A percentile compares a stretch with the other conserved stretches of the same genome.
These are phyloP conservation scores for Ptilonorhynchus violaceus DNA, from an alignment of 2,113 vertebrate genomes.

Conservation along the genomic window DNA sequence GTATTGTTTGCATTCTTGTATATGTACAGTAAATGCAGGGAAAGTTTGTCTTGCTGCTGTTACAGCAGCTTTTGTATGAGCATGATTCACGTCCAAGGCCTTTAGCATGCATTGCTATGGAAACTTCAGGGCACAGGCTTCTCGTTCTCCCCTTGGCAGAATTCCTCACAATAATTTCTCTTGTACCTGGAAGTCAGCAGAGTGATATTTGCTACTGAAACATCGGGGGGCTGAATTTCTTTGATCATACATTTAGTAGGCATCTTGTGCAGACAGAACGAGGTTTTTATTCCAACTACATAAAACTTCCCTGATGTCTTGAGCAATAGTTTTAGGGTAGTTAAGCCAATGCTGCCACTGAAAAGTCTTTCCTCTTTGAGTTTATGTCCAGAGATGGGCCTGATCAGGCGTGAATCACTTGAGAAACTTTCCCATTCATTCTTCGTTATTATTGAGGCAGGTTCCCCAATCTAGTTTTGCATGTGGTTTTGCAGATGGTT, in stretches of 20 bases:
- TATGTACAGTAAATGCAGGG: neutral
- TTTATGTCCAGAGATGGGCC: neutral
- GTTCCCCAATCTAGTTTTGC: neutral
- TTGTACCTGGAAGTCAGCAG: neutral
- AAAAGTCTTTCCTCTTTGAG: neutral
- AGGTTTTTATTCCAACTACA: neutral
- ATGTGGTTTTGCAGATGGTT: neutral
- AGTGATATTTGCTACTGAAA: neutral
- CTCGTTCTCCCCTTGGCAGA: neutral
- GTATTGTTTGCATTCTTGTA: neutral
- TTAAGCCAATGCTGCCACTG: neutral
- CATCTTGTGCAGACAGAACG: neutral
- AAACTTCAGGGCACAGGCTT: neutral
- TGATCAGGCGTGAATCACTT: neutral
- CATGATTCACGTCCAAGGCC: neutral
- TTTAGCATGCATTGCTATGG: neutral
- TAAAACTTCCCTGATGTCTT: neutral
- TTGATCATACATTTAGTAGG: neutral
- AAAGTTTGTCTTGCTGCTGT: neutral
- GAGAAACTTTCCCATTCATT: neutral
- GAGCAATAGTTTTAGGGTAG: neutral
- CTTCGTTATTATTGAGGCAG: neutral
- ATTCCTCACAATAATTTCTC: neutral
- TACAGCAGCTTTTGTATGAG: neutral
- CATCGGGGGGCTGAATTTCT: neutral